Base-by-base conservation (phyloP, 1,140 invertebrate genomes). In the Akabosia matsudoensis region DNA sequence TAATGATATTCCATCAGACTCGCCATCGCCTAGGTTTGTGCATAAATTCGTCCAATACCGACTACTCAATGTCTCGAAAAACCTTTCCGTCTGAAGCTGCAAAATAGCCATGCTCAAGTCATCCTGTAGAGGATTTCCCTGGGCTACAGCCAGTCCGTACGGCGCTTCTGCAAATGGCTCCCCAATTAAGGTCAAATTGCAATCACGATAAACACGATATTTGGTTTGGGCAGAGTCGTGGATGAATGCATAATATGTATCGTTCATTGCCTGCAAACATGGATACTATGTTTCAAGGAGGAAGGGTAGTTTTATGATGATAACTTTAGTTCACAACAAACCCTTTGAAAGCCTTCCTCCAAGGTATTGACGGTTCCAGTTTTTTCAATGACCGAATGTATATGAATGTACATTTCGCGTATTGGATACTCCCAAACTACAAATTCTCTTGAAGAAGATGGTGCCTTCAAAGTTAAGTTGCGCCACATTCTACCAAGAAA, bases 401-500 rank as follows among this genome's bases (percentile, higher is more conserved):
- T 95, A 79, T 94, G 92, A 1, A 92, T 93, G 82, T 94, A 96
- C 84, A 95, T 92, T 84, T 96, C 93, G 79, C 92, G 91, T 61
- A 96, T 93, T 1, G 76, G 72, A 85, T 96, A 96, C 82, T 97
- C 94, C 94, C 94, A 97, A 0, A 97, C 94, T 34, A 93, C 86
- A 80, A 92, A 94, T 80, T 92, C 88, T 89, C 82, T 93, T 90
- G 77, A 89, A 24, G 78, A 79, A 0, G 80, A 81, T 14, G 80
- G 80, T 2, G 80, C 80, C 31, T 94, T 95, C 61, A 96, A 82
- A 0, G 93, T 94, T 76, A 95, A 88, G 84, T 95, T 92, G 83
- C 95, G 94, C 94, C 94, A 96, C 64, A 94, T 90, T 77, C 92
- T 93, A 81, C 34, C 84, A 83, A 75, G 14, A 51, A n/a, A n/a